Conservation (phyloP, 2,888 invertebrate species). For the Rhagium mordax region DNA sequence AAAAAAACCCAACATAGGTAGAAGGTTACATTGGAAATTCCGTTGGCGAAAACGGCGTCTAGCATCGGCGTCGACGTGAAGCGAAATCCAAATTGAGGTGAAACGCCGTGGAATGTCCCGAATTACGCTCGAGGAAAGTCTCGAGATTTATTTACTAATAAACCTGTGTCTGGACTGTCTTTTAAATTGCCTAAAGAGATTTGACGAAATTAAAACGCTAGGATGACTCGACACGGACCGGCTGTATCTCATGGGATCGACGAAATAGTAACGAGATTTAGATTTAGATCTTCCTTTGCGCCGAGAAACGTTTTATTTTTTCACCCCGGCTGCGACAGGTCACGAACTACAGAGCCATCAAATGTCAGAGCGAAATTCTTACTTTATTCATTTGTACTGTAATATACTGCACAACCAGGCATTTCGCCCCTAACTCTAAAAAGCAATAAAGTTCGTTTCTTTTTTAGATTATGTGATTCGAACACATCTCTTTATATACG, state of each 20-base stretch:
- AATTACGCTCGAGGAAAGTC: constrained; percentile 45
- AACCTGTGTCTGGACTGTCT: constrained; percentile 59
- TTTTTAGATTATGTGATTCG: no score
- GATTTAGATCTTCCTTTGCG: background rate
- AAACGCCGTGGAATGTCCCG: background rate
- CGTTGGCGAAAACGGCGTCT: background rate
- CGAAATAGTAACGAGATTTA: background rate
- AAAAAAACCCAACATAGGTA: background rate
- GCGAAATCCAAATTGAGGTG: constrained; percentile 8
- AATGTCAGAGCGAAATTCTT: no score
- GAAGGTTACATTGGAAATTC: background rate
- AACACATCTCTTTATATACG: no score
- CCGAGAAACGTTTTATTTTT: no score
- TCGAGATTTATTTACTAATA: constrained; percentile 64
- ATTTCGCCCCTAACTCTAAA: no score
- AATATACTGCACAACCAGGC: no score
- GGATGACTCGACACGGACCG: constrained; percentile 50
- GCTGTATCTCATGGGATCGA: background rate
- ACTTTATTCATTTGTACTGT: no score
- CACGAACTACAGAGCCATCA: no score
- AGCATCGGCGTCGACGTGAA: background rate
- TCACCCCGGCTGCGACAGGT: no score
- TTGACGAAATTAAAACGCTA: constrained; percentile 65
- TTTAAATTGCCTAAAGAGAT: constrained; percentile 65
- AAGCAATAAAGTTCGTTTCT: no score